Evolutionary conservation across 2,113 vertebrate genomes (phyloP), one percentile per base, ranked within the genome.

Genomic region (Rhegmatorhina hoffmannsi): DNA sequence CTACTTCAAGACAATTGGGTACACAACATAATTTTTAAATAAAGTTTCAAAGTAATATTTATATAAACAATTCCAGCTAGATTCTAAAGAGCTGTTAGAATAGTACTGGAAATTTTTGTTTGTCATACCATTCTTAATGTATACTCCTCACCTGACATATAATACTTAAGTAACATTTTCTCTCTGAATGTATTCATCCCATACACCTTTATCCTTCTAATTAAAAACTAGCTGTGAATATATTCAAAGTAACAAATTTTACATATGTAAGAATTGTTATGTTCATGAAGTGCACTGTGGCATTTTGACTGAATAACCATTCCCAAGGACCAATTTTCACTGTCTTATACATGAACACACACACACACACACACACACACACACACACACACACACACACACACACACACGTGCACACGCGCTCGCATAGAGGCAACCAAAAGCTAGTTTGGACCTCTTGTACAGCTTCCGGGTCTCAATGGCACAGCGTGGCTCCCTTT

Each of bases 281-380:
- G 12, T 75, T 78, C 67, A 8, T 44, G 25, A 82, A 17, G 20
- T 89, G 29, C 12, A 44, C 10, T 19, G 44, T 20, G 28, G 4
- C 4, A 46, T 53, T 90, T 89, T 91, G 20, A 49, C 24, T 19
- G n/a, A 53, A 58, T 25, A 91, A n/a, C 5, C 9, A 47, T 6
- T n/a, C 17, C 19, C 23, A 55, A 66, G 38, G 20, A 69, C 7
- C 2, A 53, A 10, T 9, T 40, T 28, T 80, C 17, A 64, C 13
- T 66, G 26, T 50, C 23, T n/a, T 13, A 29, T 26, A 38, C 4
- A n/a, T 17, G 47, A 12, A 34, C 1, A 67, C 4, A 52, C 5
- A 50, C 6, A 56, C 1, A 46, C 11, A 33, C 10, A 26, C 12
- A 44, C 4, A 58, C 1, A 44, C 5, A 23, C 7, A 50, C 1